These are phyloP conservation scores for Tipula unca DNA, from an alignment of 2,888 invertebrate species.

Conservation along the genomic window DNA sequence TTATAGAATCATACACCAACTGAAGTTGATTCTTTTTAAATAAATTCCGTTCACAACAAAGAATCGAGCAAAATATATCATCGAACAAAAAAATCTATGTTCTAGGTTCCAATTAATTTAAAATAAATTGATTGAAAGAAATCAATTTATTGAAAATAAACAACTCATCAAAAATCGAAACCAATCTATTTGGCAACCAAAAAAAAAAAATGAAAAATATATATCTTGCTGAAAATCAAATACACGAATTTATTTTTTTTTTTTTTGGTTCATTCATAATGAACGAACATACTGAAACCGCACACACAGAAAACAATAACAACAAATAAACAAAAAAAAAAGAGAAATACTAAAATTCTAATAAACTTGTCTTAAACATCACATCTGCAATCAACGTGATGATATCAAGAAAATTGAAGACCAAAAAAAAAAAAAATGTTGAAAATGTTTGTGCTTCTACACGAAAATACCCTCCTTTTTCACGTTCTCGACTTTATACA, in stretches of 20 bases:
- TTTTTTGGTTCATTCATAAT: not conserved
- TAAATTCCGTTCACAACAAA: not conserved
- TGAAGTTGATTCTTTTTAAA: not conserved
- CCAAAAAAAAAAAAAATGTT: not conserved
- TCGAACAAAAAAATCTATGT: not conserved
- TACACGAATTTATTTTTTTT: not conserved
- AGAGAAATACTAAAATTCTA: not conserved
- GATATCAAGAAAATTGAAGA: not conserved
- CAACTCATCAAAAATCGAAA: not conserved
- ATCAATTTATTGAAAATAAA: slow-evolving; percentile 14
- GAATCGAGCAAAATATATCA: not conserved
- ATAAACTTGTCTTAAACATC: slow-evolving; percentile 14
- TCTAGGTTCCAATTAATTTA: not conserved
- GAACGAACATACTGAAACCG: not conserved
- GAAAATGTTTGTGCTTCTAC: not conserved
- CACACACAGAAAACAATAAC: not conserved
- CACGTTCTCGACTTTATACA: not conserved
- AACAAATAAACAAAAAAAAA: not conserved
- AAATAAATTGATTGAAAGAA: not conserved
- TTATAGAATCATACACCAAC: not conserved
- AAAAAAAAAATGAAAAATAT: not conserved
- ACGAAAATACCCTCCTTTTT: not conserved
- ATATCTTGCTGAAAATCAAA: not conserved
- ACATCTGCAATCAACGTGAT: not conserved
- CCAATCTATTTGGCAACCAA: not conserved